Evolutionary conservation across 2,888 invertebrate species (phyloP).

Genomic region (Congeria kusceri): DNA sequence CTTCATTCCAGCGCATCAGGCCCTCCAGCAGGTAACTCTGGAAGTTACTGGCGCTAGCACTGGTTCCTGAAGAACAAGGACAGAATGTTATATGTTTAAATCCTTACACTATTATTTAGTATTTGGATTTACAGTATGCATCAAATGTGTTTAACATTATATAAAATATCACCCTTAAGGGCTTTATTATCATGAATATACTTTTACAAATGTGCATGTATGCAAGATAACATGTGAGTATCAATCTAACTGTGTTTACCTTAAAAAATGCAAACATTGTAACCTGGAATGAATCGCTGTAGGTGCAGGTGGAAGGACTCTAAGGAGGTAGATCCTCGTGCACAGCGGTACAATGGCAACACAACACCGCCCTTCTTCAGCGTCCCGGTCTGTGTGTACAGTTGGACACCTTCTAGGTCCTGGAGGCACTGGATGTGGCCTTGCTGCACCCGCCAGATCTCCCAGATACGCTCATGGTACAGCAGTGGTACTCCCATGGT

Average conservation of each 20-base stretch:
- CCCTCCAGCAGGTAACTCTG: slow-evolving; percentile 62
- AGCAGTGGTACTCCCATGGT: slow-evolving; percentile 60
- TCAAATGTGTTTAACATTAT: no score
- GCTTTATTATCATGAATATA: no score
- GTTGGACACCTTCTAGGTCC: slow-evolving; percentile 53
- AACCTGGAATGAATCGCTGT: no score
- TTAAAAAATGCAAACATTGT: no score
- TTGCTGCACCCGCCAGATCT: slow-evolving; percentile 57
- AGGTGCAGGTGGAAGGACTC: no score
- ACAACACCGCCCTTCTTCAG: slow-evolving; percentile 60
- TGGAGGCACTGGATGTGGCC: slow-evolving; percentile 64
- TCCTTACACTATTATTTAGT: no score
- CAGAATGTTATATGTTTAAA: not conserved
- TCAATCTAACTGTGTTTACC: no score
- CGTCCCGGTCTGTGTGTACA: slow-evolving; percentile 51
- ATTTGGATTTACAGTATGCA: no score
- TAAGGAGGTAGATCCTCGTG: slow-evolving; percentile 69
- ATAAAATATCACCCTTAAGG: no score
- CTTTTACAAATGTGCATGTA: no score
- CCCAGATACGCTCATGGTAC: slow-evolving; percentile 42
- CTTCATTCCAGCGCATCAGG: slow-evolving; percentile 54
- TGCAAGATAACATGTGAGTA: no score
- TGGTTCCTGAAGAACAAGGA: slow-evolving; percentile 40
- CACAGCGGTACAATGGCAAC: slow-evolving; percentile 67
- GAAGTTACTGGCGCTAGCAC: slow-evolving; percentile 37